Conservation (phyloP, 2,888 invertebrate genomes). For the Cheiracanthium punctorium region DNA sequence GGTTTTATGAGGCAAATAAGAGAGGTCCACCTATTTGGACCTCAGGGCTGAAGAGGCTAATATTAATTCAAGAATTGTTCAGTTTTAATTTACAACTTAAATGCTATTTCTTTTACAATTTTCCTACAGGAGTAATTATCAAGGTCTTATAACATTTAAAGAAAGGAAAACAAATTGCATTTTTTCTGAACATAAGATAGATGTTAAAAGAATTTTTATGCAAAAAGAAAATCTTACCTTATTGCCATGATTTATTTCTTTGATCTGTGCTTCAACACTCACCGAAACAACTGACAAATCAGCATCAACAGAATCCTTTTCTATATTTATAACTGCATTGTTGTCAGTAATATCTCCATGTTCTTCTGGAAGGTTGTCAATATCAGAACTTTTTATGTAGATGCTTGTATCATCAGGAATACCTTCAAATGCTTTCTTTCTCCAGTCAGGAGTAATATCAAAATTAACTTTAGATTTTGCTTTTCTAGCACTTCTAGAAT, state of each 20-base stretch:
- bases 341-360: background rate
- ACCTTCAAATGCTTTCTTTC: background rate
- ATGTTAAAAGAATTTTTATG: too few species aligned
- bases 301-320: background rate
- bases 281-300: background rate
- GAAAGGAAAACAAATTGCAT: too few species aligned
- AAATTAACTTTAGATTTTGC: conserved; percentile 32
- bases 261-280: background rate
- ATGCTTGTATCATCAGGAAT: background rate
- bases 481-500: background rate
- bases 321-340: background rate
- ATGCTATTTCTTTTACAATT: too few species aligned
- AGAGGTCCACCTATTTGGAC: too few species aligned
- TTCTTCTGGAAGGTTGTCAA: background rate
- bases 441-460: conserved; percentile 14
- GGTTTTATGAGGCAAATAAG: too few species aligned
- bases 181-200: too few species aligned
- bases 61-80: too few species aligned
- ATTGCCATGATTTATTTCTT: conserved; percentile 21
- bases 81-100: too few species aligned
- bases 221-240: conserved; percentile 10
- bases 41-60: too few species aligned
- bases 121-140: too few species aligned
- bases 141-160: too few species aligned
- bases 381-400: background rate